phyloP scores from a whole-genome alignment of 2,113 vertebrate species.

The Pimephales promelas region DNA sequence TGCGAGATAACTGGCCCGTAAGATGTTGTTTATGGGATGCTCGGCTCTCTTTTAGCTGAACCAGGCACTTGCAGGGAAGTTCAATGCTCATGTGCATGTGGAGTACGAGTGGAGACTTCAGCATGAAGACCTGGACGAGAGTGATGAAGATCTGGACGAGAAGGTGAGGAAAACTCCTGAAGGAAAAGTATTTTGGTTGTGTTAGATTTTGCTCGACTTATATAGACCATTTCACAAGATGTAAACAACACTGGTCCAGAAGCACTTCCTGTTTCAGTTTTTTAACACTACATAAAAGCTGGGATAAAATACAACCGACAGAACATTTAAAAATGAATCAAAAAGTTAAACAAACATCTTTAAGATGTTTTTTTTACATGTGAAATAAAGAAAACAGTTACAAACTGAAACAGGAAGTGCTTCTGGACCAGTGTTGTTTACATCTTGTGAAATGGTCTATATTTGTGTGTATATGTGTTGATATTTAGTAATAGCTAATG shows the following conservation, averaged over 20 bases:
- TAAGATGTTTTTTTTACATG: no score
- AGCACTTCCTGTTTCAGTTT: no score
- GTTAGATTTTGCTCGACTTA: not conserved
- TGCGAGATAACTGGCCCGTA: not conserved
- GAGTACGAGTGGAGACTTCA: slow-evolving; percentile 98
- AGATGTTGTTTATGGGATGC: slow-evolving; percentile 11
- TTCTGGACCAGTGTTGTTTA: no score
- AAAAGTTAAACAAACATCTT: no score
- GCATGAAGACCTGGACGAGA: slow-evolving; percentile 95
- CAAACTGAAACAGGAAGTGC: no score
- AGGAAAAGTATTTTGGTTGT: not conserved
- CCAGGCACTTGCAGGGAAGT: slow-evolving; percentile 91
- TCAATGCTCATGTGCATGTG: slow-evolving; percentile 95
- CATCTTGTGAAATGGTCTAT: no score
- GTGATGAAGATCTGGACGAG: slow-evolving; percentile 95
- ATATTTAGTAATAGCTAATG: not conserved
- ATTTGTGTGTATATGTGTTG: not conserved
- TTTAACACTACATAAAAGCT: no score
- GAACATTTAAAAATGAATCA: no score
- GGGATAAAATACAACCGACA: no score
- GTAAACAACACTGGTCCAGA: no score
- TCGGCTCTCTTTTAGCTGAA: slow-evolving; percentile 78
- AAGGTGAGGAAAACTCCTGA: slow-evolving; percentile 74
- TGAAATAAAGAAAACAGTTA: no score
- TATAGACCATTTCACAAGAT: no score